Conservation (phyloP, 2,113 vertebrate species). For the Anolis sagrei region DNA sequence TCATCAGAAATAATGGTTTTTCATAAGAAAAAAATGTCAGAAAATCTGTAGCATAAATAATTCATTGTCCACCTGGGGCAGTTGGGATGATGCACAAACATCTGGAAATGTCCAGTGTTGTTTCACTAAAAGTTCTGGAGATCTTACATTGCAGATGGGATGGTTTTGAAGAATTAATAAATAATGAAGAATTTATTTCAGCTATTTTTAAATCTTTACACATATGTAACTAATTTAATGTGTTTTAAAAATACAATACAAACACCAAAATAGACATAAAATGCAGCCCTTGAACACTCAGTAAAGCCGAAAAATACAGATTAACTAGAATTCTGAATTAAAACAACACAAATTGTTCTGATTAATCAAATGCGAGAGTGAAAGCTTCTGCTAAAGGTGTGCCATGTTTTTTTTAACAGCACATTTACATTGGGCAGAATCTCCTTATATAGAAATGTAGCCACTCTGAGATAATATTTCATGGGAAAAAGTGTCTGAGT, state of each 20-base stretch:
- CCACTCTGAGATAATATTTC: too few species aligned
- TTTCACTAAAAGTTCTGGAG: background rate
- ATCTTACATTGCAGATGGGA: background rate
- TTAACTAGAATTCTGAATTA: background rate
- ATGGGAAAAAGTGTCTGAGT: too few species aligned
- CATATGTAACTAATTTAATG: too few species aligned
- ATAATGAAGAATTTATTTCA: too few species aligned
- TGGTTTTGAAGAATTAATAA: too few species aligned
- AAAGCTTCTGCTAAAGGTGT: background rate
- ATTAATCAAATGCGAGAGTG: background rate
- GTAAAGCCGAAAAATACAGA: too few species aligned
- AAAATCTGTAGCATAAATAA: constrained; percentile 28
- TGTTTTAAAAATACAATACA: too few species aligned
- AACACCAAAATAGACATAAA: too few species aligned
- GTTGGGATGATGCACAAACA: background rate
- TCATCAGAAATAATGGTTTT: background rate
- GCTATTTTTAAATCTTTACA: too few species aligned
- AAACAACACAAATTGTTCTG: background rate
- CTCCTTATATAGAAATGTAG: too few species aligned
- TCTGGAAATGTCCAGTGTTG: background rate
- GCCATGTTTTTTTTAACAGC: background rate
- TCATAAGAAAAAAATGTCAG: background rate
- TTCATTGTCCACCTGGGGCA: background rate
- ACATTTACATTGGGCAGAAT: background rate
- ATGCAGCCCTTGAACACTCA: too few species aligned